Percentiles rank a stretch among this genome's conserved stretches.
phyloP scores from a whole-genome alignment of 2,113 vertebrate species.

The Sorex araneus region DNA sequence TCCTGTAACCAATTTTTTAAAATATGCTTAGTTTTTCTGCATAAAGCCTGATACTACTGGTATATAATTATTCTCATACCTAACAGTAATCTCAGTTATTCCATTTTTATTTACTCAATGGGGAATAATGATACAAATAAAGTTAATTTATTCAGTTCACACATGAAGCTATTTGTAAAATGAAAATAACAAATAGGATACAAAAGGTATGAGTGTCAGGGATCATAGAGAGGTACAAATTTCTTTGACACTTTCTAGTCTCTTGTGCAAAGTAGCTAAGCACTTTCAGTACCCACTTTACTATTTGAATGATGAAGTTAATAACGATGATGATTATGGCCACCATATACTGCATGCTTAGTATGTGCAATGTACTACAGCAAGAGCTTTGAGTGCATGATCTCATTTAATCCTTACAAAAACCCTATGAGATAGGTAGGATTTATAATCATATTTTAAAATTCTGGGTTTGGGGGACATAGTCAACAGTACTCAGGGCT shows the following conservation, averaged over 20 bases:
- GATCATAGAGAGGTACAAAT: not conserved
- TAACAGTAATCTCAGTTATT: not conserved
- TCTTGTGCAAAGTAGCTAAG: not conserved
- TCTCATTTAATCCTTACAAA: slow-evolving; percentile 15
- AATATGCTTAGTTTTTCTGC: not conserved
- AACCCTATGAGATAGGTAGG: not conserved
- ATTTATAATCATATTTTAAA: not conserved
- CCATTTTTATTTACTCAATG: not conserved
- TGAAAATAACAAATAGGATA: not conserved
- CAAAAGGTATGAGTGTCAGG: not conserved
- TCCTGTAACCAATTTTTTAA: slow-evolving; percentile 46
- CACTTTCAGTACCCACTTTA: slow-evolving; percentile 11
- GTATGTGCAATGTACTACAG: not conserved
- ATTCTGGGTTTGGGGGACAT: too few relatives aligned
- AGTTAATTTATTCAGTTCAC: slow-evolving; percentile 8
- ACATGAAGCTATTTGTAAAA: slow-evolving; percentile 34
- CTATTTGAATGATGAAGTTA: not conserved
- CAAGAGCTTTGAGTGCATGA: not conserved
- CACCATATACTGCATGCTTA: not conserved
- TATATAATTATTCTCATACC: not conserved
- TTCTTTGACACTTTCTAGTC: not conserved
- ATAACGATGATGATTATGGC: not conserved
- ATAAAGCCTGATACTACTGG: not conserved
- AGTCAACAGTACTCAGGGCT: too few relatives aligned
- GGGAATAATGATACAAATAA: slow-evolving; percentile 29